These are phyloP conservation scores for Archegozetes longisetosus DNA, from an alignment of 1,140 invertebrate species.

Conservation along the genomic window DNA sequence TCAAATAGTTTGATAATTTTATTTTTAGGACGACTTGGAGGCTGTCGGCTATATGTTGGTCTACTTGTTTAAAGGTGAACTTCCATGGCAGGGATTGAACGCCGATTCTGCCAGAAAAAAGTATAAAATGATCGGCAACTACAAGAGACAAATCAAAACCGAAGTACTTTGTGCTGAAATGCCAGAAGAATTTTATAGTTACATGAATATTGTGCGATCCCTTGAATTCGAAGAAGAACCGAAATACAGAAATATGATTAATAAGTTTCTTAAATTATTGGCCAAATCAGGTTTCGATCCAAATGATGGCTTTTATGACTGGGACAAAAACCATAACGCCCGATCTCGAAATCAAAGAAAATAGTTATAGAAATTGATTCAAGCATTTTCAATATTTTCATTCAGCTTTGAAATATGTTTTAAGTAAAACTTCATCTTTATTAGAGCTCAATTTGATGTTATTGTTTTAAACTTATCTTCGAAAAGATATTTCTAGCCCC, in stretches of 20 bases:
- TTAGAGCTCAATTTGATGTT: too few species aligned
- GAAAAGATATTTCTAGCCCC: too few species aligned
- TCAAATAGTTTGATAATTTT: background rate
- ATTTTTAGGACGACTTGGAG: slow-evolving; percentile 91
- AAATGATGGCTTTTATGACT: slow-evolving; percentile 5
- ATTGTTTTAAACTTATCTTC: too few species aligned
- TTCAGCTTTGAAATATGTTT: too few species aligned
- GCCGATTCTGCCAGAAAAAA: slow-evolving; percentile 96
- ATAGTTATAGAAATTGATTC: too few species aligned
- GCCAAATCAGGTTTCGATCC: background rate
- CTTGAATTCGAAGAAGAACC: slow-evolving; percentile 43
- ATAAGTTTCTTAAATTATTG: slow-evolving; percentile 33
- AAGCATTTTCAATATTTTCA: too few species aligned
- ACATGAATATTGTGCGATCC: slow-evolving; percentile 46
- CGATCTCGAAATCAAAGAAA: too few species aligned
- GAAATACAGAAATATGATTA: slow-evolving; percentile 37
- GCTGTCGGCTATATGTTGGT: slow-evolving; percentile 99
- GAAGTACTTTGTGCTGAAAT: slow-evolving; percentile 93
- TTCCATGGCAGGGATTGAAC: slow-evolving; percentile 99
- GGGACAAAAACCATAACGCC: slow-evolving; percentile 1
- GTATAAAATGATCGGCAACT: slow-evolving; percentile 99
- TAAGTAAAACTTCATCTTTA: too few species aligned
- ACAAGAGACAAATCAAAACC: slow-evolving; percentile 90
- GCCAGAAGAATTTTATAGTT: slow-evolving; percentile 69
- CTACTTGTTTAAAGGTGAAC: slow-evolving; percentile 95